phyloP scores from a whole-genome alignment of 1,140 invertebrate genomes.

The Scaptomyza graminum region DNA sequence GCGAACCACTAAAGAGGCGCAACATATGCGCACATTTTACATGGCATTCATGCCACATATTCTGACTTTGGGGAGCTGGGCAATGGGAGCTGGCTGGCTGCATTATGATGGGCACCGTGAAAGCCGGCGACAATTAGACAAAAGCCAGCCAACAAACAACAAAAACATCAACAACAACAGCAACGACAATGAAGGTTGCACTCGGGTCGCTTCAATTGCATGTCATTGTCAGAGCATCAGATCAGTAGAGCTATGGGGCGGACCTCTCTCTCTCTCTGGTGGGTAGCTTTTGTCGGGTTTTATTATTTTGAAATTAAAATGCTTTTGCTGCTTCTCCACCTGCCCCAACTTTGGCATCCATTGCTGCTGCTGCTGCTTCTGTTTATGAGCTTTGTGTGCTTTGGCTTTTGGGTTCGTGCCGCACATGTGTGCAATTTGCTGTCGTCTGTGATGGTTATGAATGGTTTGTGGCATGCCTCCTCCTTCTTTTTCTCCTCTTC shows the following conservation, averaged over 20 bases:
- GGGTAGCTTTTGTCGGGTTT: slow-evolving; percentile 40
- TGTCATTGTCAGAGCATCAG: slow-evolving; percentile 65
- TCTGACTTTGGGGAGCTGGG: slow-evolving; percentile 40
- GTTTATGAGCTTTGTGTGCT: slow-evolving; percentile 35
- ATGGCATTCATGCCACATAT: slow-evolving; percentile 42
- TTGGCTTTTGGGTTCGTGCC: not conserved
- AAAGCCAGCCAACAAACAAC: slow-evolving; percentile 46
- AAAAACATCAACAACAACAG: slow-evolving; percentile 1
- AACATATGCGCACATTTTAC: slow-evolving; percentile 77
- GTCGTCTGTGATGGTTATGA: slow-evolving; percentile 15
- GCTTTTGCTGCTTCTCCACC: slow-evolving; percentile 37
- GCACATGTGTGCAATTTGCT: slow-evolving; percentile 33
- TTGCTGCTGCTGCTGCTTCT: slow-evolving; percentile 11
- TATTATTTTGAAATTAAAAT: slow-evolving; percentile 78
- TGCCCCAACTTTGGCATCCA: not conserved
- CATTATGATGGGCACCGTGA: slow-evolving; percentile 53
- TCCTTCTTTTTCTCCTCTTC: not conserved
- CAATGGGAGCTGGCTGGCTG: slow-evolving; percentile 49
- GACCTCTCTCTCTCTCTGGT: not conserved
- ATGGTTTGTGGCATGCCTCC: slow-evolving; percentile 13
- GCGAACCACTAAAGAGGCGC: slow-evolving; percentile 39
- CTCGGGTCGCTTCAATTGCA: slow-evolving; percentile 61
- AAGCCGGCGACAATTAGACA: slow-evolving; percentile 71
- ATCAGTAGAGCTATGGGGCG: slow-evolving; percentile 1
- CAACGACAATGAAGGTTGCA: slow-evolving; percentile 3